A percentile compares a stretch with the other conserved stretches of the same genome.
Evolutionary conservation across 2,797 vertebrate genomes (phyloP).

Genomic region (Lutjanus campechanus): DNA sequence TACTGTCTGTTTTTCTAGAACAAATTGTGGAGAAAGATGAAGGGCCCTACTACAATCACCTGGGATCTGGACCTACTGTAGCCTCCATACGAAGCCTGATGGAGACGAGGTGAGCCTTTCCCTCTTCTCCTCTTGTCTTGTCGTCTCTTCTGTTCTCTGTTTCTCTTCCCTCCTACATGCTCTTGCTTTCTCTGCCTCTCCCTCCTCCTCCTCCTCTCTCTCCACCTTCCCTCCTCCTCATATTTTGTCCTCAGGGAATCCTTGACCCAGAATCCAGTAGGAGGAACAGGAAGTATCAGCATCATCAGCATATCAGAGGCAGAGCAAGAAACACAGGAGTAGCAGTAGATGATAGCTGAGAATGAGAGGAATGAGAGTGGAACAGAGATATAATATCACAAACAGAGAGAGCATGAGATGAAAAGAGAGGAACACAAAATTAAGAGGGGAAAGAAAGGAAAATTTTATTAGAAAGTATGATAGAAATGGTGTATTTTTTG

Average conservation of each 20-base stretch:
- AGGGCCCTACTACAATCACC: slow-evolving; percentile 98
- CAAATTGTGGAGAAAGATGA: slow-evolving; percentile 98
- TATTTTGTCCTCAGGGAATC: slow-evolving; percentile 80
- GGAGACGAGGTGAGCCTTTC: slow-evolving; percentile 91
- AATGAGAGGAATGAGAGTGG: slow-evolving; percentile 48
- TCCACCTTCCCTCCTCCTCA: slow-evolving; percentile 53
- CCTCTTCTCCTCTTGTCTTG: slow-evolving; percentile 11
- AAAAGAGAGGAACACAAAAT: background rate
- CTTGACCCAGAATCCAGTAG: slow-evolving; percentile 85
- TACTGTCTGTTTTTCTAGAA: slow-evolving; percentile 81
- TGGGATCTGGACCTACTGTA: slow-evolving; percentile 95
- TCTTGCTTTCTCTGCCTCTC: slow-evolving; percentile 17
- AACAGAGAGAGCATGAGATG: background rate
- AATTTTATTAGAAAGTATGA: background rate
- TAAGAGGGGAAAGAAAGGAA: background rate
- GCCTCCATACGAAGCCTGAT: slow-evolving; percentile 94
- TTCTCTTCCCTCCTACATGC: slow-evolving; percentile 19
- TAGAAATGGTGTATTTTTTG: background rate
- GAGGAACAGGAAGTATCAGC: slow-evolving; percentile 78
- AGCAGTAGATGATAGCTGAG: slow-evolving; percentile 55
- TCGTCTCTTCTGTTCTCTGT: slow-evolving; percentile 10
- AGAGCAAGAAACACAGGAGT: slow-evolving; percentile 40
- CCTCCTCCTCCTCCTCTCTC: slow-evolving; percentile 23
- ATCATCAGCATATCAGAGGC: slow-evolving; percentile 78
- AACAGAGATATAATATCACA: slow-evolving; percentile 34